Percentiles rank a stretch among this genome's conserved stretches.
These are phyloP conservation scores for Heliopora coerulea DNA, from an alignment of 92 coral and sea anemone species.

Conservation along the genomic window DNA sequence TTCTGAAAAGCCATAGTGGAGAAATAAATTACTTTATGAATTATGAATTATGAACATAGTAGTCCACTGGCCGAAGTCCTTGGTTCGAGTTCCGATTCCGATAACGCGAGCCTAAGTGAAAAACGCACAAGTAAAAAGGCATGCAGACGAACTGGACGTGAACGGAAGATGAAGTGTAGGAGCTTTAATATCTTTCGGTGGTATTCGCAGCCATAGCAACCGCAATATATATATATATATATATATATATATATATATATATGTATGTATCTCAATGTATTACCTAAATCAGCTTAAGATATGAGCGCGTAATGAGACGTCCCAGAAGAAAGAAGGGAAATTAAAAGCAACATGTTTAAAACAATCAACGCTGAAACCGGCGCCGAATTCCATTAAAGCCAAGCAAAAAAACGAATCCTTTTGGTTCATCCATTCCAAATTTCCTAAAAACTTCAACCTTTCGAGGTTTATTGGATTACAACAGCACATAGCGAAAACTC, in stretches of 20 bases:
- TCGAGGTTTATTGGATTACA: too few species aligned
- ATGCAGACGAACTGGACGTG: background rate
- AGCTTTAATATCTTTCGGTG: constrained; percentile 22
- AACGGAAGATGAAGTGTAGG: background rate
- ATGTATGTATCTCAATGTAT: background rate
- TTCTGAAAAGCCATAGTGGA: constrained; percentile 46
- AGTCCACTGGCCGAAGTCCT: constrained; percentile 1
- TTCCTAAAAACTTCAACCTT: too few species aligned
- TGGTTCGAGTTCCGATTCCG: constrained; percentile 34
- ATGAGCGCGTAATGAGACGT: too few species aligned
- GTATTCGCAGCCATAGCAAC: constrained; percentile 29
- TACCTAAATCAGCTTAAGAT: too few species aligned
- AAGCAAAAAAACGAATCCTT: too few species aligned
- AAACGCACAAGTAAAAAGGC: background rate
- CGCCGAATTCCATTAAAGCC: too few species aligned
- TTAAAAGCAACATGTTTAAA: too few species aligned
- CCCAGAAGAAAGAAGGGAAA: too few species aligned
- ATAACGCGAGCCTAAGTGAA: constrained; percentile 10
- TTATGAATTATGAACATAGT: constrained; percentile 21
- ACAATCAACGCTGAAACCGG: too few species aligned
- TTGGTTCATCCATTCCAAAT: too few species aligned
- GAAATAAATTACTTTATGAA: constrained; percentile 58
- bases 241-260: background rate
- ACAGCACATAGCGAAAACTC: too few species aligned
- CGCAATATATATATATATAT: too few species aligned